Evolutionary conservation across 2,888 invertebrate species (phyloP).

Genomic region (Halocaridina rubra): DNA sequence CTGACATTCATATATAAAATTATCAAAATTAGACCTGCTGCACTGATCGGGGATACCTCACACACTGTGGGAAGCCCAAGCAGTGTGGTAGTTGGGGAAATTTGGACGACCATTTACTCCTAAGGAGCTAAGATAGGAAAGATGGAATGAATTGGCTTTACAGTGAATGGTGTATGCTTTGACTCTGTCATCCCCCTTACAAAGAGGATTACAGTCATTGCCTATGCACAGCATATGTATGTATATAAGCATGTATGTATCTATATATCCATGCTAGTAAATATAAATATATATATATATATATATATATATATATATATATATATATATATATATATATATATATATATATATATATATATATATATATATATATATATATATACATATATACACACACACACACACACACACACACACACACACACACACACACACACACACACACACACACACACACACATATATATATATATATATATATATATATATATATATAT

Average conservation of each 20-base stretch:
- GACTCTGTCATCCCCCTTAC: too few species aligned
- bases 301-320: conserved; percentile 5
- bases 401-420: not conserved
- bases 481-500: not conserved
- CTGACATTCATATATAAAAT: too few species aligned
- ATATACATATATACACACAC: not conserved
- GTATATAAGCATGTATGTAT: too few species aligned
- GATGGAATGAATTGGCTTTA: not conserved
- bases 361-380: conserved; percentile 1
- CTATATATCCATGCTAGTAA: not conserved
- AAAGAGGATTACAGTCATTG: too few species aligned
- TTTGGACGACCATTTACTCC: not conserved
- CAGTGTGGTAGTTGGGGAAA: too few species aligned
- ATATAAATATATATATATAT: not conserved
- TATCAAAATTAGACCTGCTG: too few species aligned
- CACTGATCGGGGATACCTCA: too few species aligned
- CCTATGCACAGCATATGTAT: too few species aligned
- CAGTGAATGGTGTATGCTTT: not conserved
- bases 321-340: conserved; percentile 8
- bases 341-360: conserved; percentile 4
- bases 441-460: not conserved
- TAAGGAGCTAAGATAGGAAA: not conserved
- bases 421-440: not conserved
- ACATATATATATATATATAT: not conserved
- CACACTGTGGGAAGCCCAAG: too few species aligned